Percentiles rank a stretch among this genome's conserved stretches.
These are phyloP conservation scores for Drosophila bunnanda DNA, from an alignment of 2,888 invertebrate genomes.

Conservation along the genomic window DNA sequence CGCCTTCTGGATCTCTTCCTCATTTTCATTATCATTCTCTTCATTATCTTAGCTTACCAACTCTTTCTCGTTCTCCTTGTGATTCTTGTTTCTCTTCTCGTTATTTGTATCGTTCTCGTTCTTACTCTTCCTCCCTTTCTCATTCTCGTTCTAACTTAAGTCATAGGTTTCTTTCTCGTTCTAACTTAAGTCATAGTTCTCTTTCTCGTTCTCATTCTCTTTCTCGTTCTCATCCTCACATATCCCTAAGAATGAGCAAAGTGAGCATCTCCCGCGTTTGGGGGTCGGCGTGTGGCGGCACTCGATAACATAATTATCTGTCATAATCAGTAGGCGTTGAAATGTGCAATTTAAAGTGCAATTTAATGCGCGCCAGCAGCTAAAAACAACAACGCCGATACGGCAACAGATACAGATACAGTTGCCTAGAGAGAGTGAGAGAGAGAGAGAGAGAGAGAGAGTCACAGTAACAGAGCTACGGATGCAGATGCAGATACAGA, in stretches of 20 bases:
- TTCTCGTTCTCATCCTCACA: neutral
- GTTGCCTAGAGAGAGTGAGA: neutral
- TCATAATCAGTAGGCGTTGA: constrained; percentile 83
- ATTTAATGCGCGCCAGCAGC: constrained; percentile 73
- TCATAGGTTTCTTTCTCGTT: accelerated
- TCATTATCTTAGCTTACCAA: too few species aligned
- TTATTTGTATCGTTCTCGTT: neutral
- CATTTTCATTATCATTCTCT: too few species aligned
- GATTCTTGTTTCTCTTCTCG: too few species aligned
- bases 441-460: neutral
- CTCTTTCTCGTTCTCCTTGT: neutral
- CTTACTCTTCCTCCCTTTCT: neutral
- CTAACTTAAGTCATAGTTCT: neutral
- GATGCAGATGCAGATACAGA: constrained; percentile 17
- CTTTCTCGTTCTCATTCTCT: neutral
- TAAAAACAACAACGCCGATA: constrained; percentile 42
- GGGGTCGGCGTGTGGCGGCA: constrained; percentile 65
- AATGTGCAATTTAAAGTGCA: constrained; percentile 82
- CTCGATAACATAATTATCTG: constrained; percentile 81
- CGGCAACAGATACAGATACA: constrained; percentile 14
- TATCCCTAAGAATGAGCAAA: constrained; percentile 2
- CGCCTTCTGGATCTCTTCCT: too few species aligned
- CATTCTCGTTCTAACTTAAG: neutral
- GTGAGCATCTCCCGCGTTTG: constrained; percentile 20
- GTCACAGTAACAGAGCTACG: constrained; percentile 11